Conservation (phyloP, 2,888 invertebrate species). For the Zaprionus obscuricornis region DNA sequence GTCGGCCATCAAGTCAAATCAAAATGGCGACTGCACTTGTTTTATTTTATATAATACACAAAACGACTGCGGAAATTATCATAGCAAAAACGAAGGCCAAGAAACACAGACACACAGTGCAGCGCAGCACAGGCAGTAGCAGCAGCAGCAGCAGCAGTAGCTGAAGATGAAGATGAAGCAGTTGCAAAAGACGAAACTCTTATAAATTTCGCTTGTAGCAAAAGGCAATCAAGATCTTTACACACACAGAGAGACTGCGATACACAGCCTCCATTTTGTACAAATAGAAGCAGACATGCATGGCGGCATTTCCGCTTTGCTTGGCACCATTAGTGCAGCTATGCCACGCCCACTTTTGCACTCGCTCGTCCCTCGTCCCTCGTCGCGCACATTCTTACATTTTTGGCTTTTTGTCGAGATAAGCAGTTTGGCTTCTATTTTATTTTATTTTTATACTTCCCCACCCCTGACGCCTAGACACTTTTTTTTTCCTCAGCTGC, state of each 20-base stretch:
- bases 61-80: slow-evolving; percentile 68
- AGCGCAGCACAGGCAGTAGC: too few species aligned
- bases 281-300: slow-evolving; percentile 74
- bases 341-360: slow-evolving; percentile 55
- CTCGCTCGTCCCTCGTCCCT: slow-evolving; percentile 2
- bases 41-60: slow-evolving; percentile 63
- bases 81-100: slow-evolving; percentile 48
- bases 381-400: slow-evolving; percentile 20
- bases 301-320: slow-evolving; percentile 79
- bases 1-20: slow-evolving; percentile 66
- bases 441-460: neutral
- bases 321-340: slow-evolving; percentile 78
- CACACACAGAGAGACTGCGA: slow-evolving; percentile 36
- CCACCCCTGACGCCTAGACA: neutral
- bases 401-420: slow-evolving; percentile 73
- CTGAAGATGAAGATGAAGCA: too few species aligned
- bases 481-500: neutral
- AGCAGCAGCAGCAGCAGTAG: too few species aligned
- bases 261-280: slow-evolving; percentile 71
- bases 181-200: slow-evolving; percentile 21
- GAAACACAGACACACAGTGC: slow-evolving; percentile 10
- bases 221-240: slow-evolving; percentile 74
- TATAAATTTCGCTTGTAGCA: slow-evolving; percentile 63
- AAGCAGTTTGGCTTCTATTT: slow-evolving; percentile 63
- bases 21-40: slow-evolving; percentile 65